phyloP scores from a whole-genome alignment of 2,113 vertebrate species.

The Megaceryle torquata region DNA sequence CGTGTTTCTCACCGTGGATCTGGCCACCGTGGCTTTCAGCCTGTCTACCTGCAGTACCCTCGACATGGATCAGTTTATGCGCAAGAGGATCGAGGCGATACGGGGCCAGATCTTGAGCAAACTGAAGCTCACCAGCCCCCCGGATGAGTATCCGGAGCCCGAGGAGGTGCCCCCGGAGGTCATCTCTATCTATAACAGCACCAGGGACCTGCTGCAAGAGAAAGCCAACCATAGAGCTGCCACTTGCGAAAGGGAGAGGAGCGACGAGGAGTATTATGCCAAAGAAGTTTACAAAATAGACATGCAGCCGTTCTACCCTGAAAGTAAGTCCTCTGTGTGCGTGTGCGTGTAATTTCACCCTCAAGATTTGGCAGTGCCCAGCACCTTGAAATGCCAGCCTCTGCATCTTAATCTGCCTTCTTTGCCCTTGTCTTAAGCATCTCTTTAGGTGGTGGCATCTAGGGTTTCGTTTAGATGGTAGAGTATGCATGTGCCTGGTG shows the following conservation, averaged over 20 bases:
- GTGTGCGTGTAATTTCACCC: background rate
- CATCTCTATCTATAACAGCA: conserved; percentile 98
- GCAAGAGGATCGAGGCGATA: conserved; percentile 96
- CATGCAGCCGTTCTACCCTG: conserved; percentile 82
- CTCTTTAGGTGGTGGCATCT: background rate
- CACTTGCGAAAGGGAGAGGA: conserved; percentile 93
- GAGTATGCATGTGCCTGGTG: accelerated
- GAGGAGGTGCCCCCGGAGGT: conserved; percentile 89
- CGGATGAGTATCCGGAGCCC: conserved; percentile 82
- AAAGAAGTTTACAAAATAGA: conserved; percentile 98
- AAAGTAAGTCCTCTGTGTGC: conserved; percentile 84
- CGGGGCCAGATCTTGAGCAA: conserved; percentile 98
- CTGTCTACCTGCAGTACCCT: conserved; percentile 96
- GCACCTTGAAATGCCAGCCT: background rate
- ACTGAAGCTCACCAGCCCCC: conserved; percentile 93
- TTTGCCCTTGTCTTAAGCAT: background rate
- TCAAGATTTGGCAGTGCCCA: background rate
- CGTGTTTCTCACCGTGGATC: conserved; percentile 86
- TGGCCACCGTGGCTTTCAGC: conserved; percentile 85
- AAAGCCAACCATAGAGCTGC: conserved; percentile 90
- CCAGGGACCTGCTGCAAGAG: conserved; percentile 94
- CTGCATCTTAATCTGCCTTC: background rate
- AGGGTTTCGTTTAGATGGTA: background rate
- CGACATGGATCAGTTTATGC: conserved; percentile 96
- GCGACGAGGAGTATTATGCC: conserved; percentile 97